Evolutionary conservation across 2,888 invertebrate genomes (phyloP), one percentile per base, ranked within the genome.

Genomic region (Amphimallon solstitiale): DNA sequence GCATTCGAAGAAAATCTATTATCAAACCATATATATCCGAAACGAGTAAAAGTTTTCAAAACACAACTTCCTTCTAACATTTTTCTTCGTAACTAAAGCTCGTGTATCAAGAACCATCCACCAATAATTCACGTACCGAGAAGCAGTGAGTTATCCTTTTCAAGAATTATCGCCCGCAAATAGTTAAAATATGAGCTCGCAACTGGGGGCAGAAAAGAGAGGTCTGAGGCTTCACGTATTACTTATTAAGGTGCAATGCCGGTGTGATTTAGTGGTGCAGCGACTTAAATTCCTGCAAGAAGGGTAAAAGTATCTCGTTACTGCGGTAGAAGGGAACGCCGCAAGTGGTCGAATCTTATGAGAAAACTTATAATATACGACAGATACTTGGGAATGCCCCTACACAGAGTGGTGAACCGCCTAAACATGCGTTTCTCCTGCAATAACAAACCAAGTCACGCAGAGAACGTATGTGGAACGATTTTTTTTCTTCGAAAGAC

Each of bases 191-290:
- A 51, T 34, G 51, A 51, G 51, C 17, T 10, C 51, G 15, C 21
- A 14, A 49, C 14, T 45, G 19, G 19, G 45, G 45, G 45, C 12
- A 45, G 29, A 29, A 29, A 29, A 29, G 29, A 5, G 29, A 43
- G 43, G 17, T 17, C 40, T 10, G 40, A 10, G n/a, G 43, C 56
- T 59, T 54, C 38, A 62, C 67, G 65, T 71, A 73, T 72, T 71
- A 71, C 71, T 71, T 74, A 73, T 74, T 73, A 72, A 74, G 70
- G 68, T 67, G 70, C 49, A 71, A 63, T 69, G 52, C 60, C 45
- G 45, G 45, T 15, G 29, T 74, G 74, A 73, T 74, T 73, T 74
- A 74, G 65, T 68, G 48, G 29, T 45, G 56, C 21, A 29, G n/a
- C 21, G 40, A 12, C 51, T 51, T 65, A 65, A 65, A 46, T 43